These are phyloP conservation scores for Ephestia elutella DNA, from an alignment of 1,140 invertebrate species.

Conservation along the genomic window DNA sequence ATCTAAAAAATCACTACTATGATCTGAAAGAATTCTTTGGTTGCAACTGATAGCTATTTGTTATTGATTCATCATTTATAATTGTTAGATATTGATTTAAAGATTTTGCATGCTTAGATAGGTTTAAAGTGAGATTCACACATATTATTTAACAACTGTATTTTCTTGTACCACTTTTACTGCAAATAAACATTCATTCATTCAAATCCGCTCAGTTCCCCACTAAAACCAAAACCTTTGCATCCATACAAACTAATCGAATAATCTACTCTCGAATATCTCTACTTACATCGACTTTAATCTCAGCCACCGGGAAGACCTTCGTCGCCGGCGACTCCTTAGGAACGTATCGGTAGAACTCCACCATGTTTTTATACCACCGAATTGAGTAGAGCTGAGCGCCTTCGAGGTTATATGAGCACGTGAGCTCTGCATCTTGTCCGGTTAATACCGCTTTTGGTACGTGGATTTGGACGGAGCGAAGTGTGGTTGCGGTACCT, in stretches of 20 bases:
- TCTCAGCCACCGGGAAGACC: slow-evolving; percentile 82
- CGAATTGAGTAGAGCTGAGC: slow-evolving; percentile 86
- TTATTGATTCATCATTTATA: too few relatives aligned
- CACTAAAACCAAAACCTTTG: slow-evolving; percentile 66
- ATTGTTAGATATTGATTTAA: too few relatives aligned
- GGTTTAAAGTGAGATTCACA: too few relatives aligned
- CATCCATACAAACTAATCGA: slow-evolving; percentile 9
- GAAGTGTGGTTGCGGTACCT: slow-evolving; percentile 64
- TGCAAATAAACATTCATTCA: too few relatives aligned
- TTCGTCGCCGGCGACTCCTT: slow-evolving; percentile 83
- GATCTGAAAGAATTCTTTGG: too few relatives aligned
- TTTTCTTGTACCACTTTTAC: too few relatives aligned
- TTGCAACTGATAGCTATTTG: too few relatives aligned
- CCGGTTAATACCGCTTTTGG: slow-evolving; percentile 77
- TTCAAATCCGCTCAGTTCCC: background rate
- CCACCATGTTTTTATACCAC: slow-evolving; percentile 87
- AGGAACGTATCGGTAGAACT: slow-evolving; percentile 86
- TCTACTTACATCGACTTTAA: slow-evolving; percentile 87
- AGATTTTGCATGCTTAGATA: too few relatives aligned
- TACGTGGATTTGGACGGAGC: slow-evolving; percentile 75
- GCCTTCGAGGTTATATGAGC: slow-evolving; percentile 85
- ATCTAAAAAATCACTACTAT: too few relatives aligned
- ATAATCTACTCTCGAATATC: too few relatives aligned
- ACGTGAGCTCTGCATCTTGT: slow-evolving; percentile 80
- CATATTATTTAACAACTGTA: too few relatives aligned